phyloP scores from a whole-genome alignment of 2,113 vertebrate genomes.

The Gobio gobio region DNA sequence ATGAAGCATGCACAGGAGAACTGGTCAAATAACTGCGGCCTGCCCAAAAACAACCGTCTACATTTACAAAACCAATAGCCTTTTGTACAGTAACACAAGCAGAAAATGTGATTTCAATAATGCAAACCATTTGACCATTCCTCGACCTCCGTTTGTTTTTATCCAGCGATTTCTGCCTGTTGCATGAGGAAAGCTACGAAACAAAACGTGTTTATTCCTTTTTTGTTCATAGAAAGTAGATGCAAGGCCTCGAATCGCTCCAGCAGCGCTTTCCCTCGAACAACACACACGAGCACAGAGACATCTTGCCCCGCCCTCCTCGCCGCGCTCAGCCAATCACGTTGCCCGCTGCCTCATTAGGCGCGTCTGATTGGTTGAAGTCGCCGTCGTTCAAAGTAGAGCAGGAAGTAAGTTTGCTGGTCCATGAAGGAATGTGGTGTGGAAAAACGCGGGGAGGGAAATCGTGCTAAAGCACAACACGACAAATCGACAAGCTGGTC shows the following conservation, averaged over 20 bases:
- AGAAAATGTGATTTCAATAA: constrained; percentile 34
- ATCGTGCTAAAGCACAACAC: not conserved
- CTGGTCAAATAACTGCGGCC: constrained; percentile 8
- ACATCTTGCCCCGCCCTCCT: constrained; percentile 45
- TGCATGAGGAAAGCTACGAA: constrained; percentile 20
- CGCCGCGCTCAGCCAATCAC: constrained; percentile 38
- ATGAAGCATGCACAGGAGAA: not conserved
- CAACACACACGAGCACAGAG: constrained; percentile 37
- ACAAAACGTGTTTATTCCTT: constrained; percentile 42
- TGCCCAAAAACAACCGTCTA: constrained; percentile 42
- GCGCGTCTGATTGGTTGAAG: constrained; percentile 27
- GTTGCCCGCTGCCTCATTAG: not conserved
- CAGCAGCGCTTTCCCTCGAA: constrained; percentile 53
- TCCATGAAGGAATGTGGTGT: constrained; percentile 21
- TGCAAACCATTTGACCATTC: constrained; percentile 54
- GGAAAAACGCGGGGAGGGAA: constrained; percentile 38
- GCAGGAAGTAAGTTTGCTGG: not conserved
- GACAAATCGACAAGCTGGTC: not conserved
- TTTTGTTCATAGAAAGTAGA: constrained; percentile 43
- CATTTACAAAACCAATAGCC: constrained; percentile 42
- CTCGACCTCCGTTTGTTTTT: constrained; percentile 28
- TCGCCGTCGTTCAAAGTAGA: constrained; percentile 26
- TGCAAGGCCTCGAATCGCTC: constrained; percentile 60
- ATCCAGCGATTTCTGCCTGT: constrained; percentile 30
- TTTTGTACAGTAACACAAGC: constrained; percentile 37